These are phyloP conservation scores for Coenonympha arcania DNA, from an alignment of 2,888 invertebrate species.

Conservation along the genomic window DNA sequence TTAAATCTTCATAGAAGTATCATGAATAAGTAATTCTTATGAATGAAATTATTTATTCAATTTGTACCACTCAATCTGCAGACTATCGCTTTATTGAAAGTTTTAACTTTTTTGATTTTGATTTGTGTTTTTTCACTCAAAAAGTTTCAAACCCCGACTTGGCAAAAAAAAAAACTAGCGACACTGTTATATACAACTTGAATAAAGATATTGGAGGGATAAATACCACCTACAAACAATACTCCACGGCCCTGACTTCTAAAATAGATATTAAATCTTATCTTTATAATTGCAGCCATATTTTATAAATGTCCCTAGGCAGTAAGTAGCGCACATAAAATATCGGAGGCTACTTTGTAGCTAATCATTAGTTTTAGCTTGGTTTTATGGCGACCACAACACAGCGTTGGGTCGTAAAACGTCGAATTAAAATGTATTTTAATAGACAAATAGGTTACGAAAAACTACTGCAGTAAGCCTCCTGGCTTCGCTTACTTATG, in stretches of 20 bases:
- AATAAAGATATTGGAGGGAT: too few species aligned
- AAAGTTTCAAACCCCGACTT: too few species aligned
- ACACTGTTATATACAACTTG: too few species aligned
- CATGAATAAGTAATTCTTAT: too few species aligned
- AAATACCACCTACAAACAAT: neutral
- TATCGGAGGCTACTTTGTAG: slow-evolving; percentile 40
- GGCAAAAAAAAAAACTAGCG: too few species aligned
- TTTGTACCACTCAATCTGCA: too few species aligned
- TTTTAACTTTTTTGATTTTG: too few species aligned
- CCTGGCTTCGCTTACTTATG: neutral
- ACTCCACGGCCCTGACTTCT: neutral
- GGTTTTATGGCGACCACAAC: slow-evolving; percentile 35
- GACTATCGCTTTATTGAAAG: too few species aligned
- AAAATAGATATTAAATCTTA: slow-evolving; percentile 1
- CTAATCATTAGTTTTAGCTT: slow-evolving; percentile 35
- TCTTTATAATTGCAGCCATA: slow-evolving; percentile 13
- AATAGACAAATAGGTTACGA: slow-evolving; percentile 36
- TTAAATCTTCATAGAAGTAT: too few species aligned
- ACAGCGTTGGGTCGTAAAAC: slow-evolving; percentile 36
- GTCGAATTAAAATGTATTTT: slow-evolving; percentile 40
- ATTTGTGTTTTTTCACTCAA: too few species aligned
- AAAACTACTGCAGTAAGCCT: slow-evolving; percentile 1
- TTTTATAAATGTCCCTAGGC: slow-evolving; percentile 16
- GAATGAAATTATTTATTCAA: too few species aligned
- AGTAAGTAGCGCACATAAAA: slow-evolving; percentile 12